Base-by-base conservation (phyloP, 2,797 vertebrate genomes). In the Melanotaenia pygmaea region DNA sequence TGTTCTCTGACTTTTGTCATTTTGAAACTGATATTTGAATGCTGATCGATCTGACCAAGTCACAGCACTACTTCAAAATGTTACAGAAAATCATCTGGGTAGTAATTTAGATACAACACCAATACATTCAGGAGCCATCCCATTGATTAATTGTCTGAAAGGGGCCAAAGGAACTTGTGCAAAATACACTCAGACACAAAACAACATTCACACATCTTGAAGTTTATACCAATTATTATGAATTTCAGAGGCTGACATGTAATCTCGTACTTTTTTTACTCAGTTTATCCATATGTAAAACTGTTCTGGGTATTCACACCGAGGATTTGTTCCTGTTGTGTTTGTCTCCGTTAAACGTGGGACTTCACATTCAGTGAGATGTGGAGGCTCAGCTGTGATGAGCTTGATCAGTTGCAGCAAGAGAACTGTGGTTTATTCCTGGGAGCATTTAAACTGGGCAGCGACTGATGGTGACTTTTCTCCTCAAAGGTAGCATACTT, bases 371-470 rank as follows among this genome's bases (percentile, higher is more conserved):
- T 53, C 8, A 68, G 35, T 67, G 40, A 34, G 30, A 59, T 1
- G n/a, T n/a, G 8, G 43, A 43, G 30, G 24, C 77, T 32, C 24
- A 94, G 81, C 86, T 61, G 20, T 20, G 72, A 35, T 3, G 59
- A 58, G 32, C 72, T 35, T 37, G 72, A 94, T 91, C 94, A 88
- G 80, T 64, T 95, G 88, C 98, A 99, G 82, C 98, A 99, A 89
- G 94, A 96, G 32, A 83, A 90, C 77, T 95, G 94, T 1, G 91
- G 35, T 0, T 94, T 90, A 72, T 95, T 98, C 87, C 86, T 96
- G 63, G 89, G 91, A 67, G 90, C 83, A n/a, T 86, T 89, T 64
- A 98, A 90, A 57, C 73, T 95, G 30, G 96, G 91, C 71, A 97
- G 85, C 2, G 95, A 94, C 67, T 88, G 93, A 20, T 81, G 81